These are phyloP conservation scores for Synanthedon andrenaeformis DNA, from an alignment of 2,888 invertebrate species.

Conservation along the genomic window DNA sequence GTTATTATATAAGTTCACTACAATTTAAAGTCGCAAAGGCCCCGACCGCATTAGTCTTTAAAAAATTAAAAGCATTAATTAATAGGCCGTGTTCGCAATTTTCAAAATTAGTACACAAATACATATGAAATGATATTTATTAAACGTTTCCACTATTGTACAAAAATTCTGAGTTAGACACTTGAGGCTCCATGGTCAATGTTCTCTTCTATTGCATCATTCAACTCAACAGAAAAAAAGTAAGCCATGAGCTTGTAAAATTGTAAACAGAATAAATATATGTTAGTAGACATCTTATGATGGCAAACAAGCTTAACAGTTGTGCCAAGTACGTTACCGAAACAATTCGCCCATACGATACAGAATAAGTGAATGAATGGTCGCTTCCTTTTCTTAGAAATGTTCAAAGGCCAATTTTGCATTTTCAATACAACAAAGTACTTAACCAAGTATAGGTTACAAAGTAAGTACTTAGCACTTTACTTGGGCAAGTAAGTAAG, in stretches of 20 bases:
- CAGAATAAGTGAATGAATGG: constrained; percentile 27
- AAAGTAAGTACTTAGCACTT: neutral
- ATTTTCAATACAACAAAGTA: constrained; percentile 8
- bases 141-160: too few relatives aligned
- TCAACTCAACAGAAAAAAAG: constrained; percentile 22
- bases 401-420: constrained; percentile 14
- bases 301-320: constrained; percentile 28
- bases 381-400: constrained; percentile 14
- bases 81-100: too few relatives aligned
- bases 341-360: constrained; percentile 28
- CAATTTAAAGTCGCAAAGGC: too few relatives aligned
- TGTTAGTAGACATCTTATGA: constrained; percentile 36
- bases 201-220: constrained; percentile 2
- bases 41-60: too few relatives aligned
- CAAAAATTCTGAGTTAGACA: too few relatives aligned
- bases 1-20: too few relatives aligned
- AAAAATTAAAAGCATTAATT: too few relatives aligned
- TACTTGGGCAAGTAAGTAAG: constrained; percentile 13
- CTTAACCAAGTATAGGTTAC: neutral
- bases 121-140: too few relatives aligned
- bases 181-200: too few relatives aligned
- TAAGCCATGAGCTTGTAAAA: constrained; percentile 24
- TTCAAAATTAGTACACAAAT: too few relatives aligned
- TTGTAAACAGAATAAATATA: constrained; percentile 40
- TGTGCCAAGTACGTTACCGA: constrained; percentile 29